Percentiles rank a stretch among this genome's conserved stretches.
Conservation (phyloP, 2,797 vertebrate genomes). For the Esox lucius region DNA sequence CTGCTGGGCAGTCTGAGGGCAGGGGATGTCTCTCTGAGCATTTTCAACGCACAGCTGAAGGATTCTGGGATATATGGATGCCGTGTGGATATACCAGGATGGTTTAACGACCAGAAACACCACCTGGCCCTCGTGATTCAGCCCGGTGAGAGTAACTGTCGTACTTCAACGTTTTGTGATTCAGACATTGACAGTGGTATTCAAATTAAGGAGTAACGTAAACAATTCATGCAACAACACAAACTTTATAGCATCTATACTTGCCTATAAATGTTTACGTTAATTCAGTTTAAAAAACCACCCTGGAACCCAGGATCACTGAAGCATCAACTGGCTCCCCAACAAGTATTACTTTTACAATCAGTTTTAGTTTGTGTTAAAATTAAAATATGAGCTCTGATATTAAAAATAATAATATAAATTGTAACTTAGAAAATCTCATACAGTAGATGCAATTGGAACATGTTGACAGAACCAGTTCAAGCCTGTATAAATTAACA, state of each 20-base stretch:
- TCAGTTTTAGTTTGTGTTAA: background rate
- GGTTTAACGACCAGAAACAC: constrained; percentile 73
- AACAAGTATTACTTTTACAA: background rate
- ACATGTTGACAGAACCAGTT: background rate
- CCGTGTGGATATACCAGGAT: constrained; percentile 75
- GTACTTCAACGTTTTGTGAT: too few species aligned
- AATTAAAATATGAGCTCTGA: background rate
- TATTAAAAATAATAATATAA: background rate
- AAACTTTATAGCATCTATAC: too few species aligned
- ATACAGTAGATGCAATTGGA: background rate
- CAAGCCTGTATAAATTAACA: background rate
- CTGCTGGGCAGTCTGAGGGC: constrained; percentile 50
- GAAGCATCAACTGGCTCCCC: background rate
- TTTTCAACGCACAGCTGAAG: constrained; percentile 52
- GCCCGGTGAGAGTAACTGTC: constrained; percentile 62
- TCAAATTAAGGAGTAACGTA: too few species aligned
- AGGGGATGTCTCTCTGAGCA: constrained; percentile 80
- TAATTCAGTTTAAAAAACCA: background rate
- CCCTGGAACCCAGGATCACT: background rate
- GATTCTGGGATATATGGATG: constrained; percentile 85
- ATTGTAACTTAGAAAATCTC: background rate
- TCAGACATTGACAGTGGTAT: background rate
- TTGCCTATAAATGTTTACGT: background rate
- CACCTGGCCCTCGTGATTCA: constrained; percentile 61
- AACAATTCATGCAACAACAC: too few species aligned